Percentiles rank a stretch among this genome's conserved stretches.
Evolutionary conservation across 2,888 invertebrate genomes (phyloP).

Genomic region (Lithophane leautieri): DNA sequence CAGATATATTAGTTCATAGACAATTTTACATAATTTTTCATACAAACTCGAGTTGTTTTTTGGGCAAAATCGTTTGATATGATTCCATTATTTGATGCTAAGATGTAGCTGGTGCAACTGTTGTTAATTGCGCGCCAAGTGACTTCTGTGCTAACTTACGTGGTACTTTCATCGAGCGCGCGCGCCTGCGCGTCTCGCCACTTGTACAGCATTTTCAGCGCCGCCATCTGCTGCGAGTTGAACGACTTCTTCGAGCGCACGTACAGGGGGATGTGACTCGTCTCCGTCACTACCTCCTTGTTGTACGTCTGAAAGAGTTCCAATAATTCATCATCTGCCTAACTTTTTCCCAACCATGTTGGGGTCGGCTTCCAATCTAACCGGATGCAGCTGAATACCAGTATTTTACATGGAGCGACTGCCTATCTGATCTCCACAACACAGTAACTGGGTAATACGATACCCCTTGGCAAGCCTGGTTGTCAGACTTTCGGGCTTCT

Average conservation of each 20-base stretch:
- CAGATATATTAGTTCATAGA: neutral
- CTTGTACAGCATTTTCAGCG: slow-evolving; percentile 94
- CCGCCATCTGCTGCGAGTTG: slow-evolving; percentile 95
- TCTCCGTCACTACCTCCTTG: slow-evolving; percentile 93
- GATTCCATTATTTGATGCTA: neutral
- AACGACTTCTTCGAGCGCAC: slow-evolving; percentile 94
- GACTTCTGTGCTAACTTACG: slow-evolving; percentile 84
- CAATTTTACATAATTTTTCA: neutral
- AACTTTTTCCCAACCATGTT: too few relatives aligned
- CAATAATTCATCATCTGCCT: too few relatives aligned
- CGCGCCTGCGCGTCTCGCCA: slow-evolving; percentile 97
- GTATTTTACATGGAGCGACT: too few relatives aligned
- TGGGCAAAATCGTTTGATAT: neutral
- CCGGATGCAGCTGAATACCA: too few relatives aligned
- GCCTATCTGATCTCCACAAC: too few relatives aligned
- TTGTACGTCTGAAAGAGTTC: slow-evolving; percentile 92
- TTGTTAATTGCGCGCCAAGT: neutral
- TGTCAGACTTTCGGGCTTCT: too few relatives aligned
- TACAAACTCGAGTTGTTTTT: neutral
- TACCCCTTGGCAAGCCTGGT: too few relatives aligned
- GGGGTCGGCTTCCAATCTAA: too few relatives aligned
- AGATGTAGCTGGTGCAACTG: neutral
- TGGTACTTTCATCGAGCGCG: slow-evolving; percentile 96
- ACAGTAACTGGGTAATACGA: too few relatives aligned
- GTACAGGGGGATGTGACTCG: slow-evolving; percentile 94